A percentile compares a stretch with the other conserved stretches of the same genome.
phyloP scores from a whole-genome alignment of 2,113 vertebrate genomes.

The Zeus faber region DNA sequence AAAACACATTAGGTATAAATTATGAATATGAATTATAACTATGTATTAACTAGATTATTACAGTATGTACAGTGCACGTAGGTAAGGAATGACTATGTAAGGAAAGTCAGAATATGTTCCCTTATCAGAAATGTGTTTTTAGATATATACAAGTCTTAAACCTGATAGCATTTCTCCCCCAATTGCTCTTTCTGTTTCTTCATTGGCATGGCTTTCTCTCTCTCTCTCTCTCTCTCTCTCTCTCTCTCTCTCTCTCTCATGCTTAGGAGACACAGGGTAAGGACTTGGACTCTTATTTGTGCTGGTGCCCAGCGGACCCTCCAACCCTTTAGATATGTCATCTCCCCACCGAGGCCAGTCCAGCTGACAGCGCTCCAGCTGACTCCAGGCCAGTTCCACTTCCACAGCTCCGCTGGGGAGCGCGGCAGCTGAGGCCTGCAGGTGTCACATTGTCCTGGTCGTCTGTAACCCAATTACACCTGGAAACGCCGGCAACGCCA shows the following conservation, averaged over 20 bases:
- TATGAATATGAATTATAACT: too few relatives aligned
- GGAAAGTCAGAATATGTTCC: too few relatives aligned
- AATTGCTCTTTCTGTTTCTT: background rate
- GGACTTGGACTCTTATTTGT: background rate
- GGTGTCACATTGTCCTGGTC: slow-evolving; percentile 69
- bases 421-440: slow-evolving; percentile 62
- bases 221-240: background rate
- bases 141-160: too few relatives aligned
- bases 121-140: too few relatives aligned
- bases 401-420: slow-evolving; percentile 37
- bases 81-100: too few relatives aligned
- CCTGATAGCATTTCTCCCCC: too few relatives aligned
- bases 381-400: slow-evolving; percentile 63
- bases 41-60: too few relatives aligned
- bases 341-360: slow-evolving; percentile 16
- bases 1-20: too few relatives aligned
- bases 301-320: background rate
- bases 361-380: slow-evolving; percentile 62
- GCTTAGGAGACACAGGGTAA: background rate
- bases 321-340: background rate
- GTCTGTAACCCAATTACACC: slow-evolving; percentile 71
- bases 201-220: background rate
- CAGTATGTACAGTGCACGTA: too few relatives aligned
- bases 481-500: slow-evolving; percentile 42
- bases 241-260: background rate